phyloP scores from a whole-genome alignment of 2,797 vertebrate genomes.

The Acanthurus leucopareius region DNA sequence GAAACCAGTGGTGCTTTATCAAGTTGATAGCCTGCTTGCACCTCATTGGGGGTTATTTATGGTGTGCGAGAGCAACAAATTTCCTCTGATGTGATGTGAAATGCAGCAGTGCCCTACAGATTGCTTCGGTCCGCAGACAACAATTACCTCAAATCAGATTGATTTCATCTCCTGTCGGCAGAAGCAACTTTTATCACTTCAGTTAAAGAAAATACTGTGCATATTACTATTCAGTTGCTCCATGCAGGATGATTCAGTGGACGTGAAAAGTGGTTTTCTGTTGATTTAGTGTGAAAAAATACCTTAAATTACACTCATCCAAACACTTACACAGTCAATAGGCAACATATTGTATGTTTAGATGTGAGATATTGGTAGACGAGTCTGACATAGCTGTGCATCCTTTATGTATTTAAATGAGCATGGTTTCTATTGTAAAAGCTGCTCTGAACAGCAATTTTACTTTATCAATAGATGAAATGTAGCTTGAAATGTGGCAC shows the following conservation, averaged over 20 bases:
- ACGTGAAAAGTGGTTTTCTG: slow-evolving; percentile 21
- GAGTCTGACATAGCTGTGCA: background rate
- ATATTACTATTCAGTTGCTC: slow-evolving; percentile 35
- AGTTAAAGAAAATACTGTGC: slow-evolving; percentile 27
- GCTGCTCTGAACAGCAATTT: background rate
- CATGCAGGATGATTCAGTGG: slow-evolving; percentile 11
- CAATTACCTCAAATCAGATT: slow-evolving; percentile 68
- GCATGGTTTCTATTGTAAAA: background rate
- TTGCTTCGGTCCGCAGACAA: slow-evolving; percentile 39
- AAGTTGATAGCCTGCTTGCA: slow-evolving; percentile 51
- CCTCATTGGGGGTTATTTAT: slow-evolving; percentile 78
- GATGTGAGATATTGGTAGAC: background rate
- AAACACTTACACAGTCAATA: background rate
- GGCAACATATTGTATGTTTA: background rate
- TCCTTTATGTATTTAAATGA: background rate
- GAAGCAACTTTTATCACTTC: slow-evolving; percentile 46
- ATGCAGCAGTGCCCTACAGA: slow-evolving; percentile 45
- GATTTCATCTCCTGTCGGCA: slow-evolving; percentile 43
- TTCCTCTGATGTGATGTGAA: slow-evolving; percentile 53
- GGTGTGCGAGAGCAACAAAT: slow-evolving; percentile 65
- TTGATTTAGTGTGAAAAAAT: slow-evolving; percentile 42
- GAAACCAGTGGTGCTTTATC: slow-evolving; percentile 64
- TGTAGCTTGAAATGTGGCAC: background rate
- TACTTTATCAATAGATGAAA: background rate
- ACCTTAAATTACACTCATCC: slow-evolving; percentile 9